phyloP scores from a whole-genome alignment of 1,140 invertebrate species.

The Phortica variegata region DNA sequence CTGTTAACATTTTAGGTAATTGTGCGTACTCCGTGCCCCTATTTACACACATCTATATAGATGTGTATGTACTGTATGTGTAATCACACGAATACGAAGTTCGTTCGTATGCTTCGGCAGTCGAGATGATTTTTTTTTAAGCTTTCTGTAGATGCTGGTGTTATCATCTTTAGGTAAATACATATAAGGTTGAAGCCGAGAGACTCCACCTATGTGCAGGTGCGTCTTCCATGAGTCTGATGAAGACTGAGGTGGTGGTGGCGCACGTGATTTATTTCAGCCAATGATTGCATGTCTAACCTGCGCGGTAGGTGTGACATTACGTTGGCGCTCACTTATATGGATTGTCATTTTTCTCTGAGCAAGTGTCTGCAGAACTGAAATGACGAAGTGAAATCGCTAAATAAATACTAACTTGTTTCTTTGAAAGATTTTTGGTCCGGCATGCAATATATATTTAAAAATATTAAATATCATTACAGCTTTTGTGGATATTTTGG shows the following conservation, averaged over 20 bases:
- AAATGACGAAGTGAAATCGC: too few relatives aligned
- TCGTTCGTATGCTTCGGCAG: constrained; percentile 9
- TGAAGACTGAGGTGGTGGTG: constrained; percentile 22
- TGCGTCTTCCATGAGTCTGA: constrained; percentile 24
- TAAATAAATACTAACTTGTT: too few relatives aligned
- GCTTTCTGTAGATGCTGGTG: constrained; percentile 16
- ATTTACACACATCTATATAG: too few relatives aligned
- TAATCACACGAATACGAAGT: too few relatives aligned
- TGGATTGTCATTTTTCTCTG: too few relatives aligned
- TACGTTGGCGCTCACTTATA: constrained; percentile 22
- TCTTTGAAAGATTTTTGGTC: too few relatives aligned
- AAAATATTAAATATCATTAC: too few relatives aligned
- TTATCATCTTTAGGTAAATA: constrained; percentile 52
- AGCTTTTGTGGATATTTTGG: too few relatives aligned
- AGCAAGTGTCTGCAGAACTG: background rate
- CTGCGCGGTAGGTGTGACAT: constrained; percentile 51
- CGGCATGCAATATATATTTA: too few relatives aligned
- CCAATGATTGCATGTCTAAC: constrained; percentile 54
- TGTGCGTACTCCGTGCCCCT: too few relatives aligned
- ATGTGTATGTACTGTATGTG: too few relatives aligned
- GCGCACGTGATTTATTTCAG: constrained; percentile 53
- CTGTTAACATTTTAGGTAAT: too few relatives aligned
- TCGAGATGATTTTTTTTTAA: constrained; percentile 4
- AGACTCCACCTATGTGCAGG: constrained; percentile 35
- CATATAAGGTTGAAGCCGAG: constrained; percentile 42